Base-by-base conservation (phyloP, 2,113 vertebrate genomes). In the Oryctolagus cuniculus region DNA sequence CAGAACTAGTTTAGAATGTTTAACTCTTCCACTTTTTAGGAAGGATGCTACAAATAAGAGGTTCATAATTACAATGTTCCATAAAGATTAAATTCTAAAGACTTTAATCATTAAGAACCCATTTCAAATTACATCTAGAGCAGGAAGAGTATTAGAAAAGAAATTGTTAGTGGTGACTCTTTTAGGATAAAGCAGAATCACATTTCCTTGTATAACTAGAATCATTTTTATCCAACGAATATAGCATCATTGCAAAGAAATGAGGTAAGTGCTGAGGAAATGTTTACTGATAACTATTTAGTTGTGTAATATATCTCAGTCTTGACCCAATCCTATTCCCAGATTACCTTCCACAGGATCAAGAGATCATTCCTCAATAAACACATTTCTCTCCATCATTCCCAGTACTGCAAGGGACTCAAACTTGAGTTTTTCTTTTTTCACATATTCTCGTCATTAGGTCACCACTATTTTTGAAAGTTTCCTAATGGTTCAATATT, bases 21-120 rank as follows among this genome's bases (percentile, higher is more conserved):
- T 89, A 90, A 86, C 90, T 90, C 72, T 73, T 92, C 21, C 51
- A 80, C 15, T 93, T 95, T 94, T 95, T 74, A 87, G 31, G 86
- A 95, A 67, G 58, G 31, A 94, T 81, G 49, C 17, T 49, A 86
- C 82, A 96, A 89, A 95, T 92, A 95, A 98, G 17, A 49, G 66
- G 93, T 19, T 2, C 94, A 38, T 91, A 96, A 97, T 95, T 97
- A 96, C 55, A 97, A 51, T 3, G 90, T 86, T 92, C 69, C 22
- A 90, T 93, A 97, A 95, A 95, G 66, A 95, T 81, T 93, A 94
- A 77, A 72, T 87, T 94, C 17, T 17, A 87, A 96, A 89, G 89
- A 87, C 63, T 96, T 98, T 93, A 98, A 96, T 95, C 97, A 97
- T 96, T 98, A 95, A 94, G 93, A 73, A 95, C 31, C 94, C 85